phyloP scores from a whole-genome alignment of 1,140 invertebrate genomes.

The Rhagoletis pomonella region DNA sequence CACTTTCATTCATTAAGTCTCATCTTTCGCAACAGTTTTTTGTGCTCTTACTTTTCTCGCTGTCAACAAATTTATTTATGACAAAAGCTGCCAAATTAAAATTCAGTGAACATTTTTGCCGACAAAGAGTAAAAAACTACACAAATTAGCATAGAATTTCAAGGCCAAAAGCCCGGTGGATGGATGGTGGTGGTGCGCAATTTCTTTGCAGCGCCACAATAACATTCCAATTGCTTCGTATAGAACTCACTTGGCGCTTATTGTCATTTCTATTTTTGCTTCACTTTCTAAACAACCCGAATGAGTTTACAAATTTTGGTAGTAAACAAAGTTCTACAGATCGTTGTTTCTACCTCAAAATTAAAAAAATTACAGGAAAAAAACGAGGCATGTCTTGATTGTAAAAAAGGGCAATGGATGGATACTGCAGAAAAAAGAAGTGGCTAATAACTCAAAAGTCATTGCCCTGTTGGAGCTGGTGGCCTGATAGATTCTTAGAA shows the following conservation, averaged over 20 bases:
- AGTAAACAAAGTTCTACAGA: slow-evolving; percentile 22
- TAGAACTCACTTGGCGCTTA: neutral
- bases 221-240: neutral
- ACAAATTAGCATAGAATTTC: slow-evolving; percentile 40
- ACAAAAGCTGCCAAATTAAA: neutral
- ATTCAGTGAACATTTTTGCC: neutral
- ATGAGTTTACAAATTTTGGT: neutral
- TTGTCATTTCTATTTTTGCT: slow-evolving; percentile 42
- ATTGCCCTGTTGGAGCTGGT: slow-evolving; percentile 16
- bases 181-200: neutral
- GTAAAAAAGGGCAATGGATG: neutral
- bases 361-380: neutral
- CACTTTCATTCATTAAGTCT: slow-evolving; percentile 33
- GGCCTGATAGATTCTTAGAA: neutral
- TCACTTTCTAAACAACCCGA: slow-evolving; percentile 37
- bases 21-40: neutral
- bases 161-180: neutral
- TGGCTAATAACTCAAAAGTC: neutral
- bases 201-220: neutral
- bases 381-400: neutral
- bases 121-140: neutral
- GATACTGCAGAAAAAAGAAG: neutral
- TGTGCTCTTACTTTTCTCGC: slow-evolving; percentile 1
- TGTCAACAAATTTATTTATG: slow-evolving; percentile 27
- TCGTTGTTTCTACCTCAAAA: neutral